Percentiles rank a stretch among this genome's conserved stretches.
Conservation (phyloP, 1,140 invertebrate genomes). For the Reticulitermes speratus region DNA sequence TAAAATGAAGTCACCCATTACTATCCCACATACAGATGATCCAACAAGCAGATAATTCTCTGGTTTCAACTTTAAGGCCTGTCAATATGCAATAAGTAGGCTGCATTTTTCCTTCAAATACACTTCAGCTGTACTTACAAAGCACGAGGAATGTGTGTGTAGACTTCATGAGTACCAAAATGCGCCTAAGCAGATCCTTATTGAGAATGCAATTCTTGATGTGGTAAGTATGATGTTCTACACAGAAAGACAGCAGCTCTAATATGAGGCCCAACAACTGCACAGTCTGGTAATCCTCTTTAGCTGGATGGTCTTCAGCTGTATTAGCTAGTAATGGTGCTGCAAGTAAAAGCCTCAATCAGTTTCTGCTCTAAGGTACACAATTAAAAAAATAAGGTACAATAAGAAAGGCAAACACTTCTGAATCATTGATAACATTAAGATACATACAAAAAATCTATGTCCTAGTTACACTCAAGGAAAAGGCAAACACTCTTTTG, state of each 20-base stretch:
- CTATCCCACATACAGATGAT: no score
- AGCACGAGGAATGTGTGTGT: slow-evolving; percentile 97
- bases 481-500: no score
- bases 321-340: slow-evolving; percentile 90
- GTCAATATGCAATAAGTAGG: no score
- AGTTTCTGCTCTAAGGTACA: neutral
- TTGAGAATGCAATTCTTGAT: slow-evolving; percentile 98
- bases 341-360: slow-evolving; percentile 45
- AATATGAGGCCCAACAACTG: slow-evolving; percentile 92
- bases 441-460: no score
- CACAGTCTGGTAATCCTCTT: slow-evolving; percentile 95
- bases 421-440: no score
- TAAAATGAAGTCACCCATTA: no score
- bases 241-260: slow-evolving; percentile 97
- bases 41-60: no score
- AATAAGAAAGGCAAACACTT: no score
- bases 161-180: slow-evolving; percentile 96
- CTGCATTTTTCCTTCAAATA: no score
- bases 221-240: slow-evolving; percentile 99
- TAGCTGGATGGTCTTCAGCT: slow-evolving; percentile 77
- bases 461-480: no score
- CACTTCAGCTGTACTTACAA: slow-evolving; percentile 56
- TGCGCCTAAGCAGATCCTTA: slow-evolving; percentile 91
- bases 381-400: neutral
- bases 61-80: no score